Conservation (phyloP, 2,888 invertebrate species). For the Andricus curvator region DNA sequence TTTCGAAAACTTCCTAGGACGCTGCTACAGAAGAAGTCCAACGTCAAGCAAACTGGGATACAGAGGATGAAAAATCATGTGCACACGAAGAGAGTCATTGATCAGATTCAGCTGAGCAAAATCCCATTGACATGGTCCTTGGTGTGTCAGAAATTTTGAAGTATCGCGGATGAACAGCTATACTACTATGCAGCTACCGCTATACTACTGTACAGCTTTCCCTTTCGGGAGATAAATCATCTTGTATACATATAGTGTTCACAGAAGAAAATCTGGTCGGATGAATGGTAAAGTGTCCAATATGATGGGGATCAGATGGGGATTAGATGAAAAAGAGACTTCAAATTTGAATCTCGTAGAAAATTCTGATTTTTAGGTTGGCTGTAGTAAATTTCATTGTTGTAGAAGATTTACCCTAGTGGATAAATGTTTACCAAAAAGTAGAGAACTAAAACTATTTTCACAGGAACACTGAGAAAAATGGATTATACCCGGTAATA, state of each 20-base stretch:
- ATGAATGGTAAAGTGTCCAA: not conserved
- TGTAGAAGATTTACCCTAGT: no score
- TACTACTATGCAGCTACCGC: no score
- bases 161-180: conserved; percentile 14
- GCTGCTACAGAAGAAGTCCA: conserved; percentile 21
- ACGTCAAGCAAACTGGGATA: not conserved
- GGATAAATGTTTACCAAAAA: no score
- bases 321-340: not conserved
- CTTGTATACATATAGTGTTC: conserved; percentile 18
- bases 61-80: conserved; percentile 30
- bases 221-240: not conserved
- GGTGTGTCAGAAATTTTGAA: conserved; percentile 9
- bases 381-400: no score
- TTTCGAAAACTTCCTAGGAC: conserved; percentile 13
- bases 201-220: not conserved
- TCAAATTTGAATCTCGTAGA: no score
- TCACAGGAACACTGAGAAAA: no score
- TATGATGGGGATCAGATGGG: not conserved
- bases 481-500: no score
- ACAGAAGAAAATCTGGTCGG: not conserved
- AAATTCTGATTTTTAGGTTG: no score
- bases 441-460: no score
- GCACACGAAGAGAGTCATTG: not conserved
- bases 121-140: conserved; percentile 11
- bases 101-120: conserved; percentile 28